Conservation (phyloP, 2,113 vertebrate genomes). For the Pholis gunnellus region DNA sequence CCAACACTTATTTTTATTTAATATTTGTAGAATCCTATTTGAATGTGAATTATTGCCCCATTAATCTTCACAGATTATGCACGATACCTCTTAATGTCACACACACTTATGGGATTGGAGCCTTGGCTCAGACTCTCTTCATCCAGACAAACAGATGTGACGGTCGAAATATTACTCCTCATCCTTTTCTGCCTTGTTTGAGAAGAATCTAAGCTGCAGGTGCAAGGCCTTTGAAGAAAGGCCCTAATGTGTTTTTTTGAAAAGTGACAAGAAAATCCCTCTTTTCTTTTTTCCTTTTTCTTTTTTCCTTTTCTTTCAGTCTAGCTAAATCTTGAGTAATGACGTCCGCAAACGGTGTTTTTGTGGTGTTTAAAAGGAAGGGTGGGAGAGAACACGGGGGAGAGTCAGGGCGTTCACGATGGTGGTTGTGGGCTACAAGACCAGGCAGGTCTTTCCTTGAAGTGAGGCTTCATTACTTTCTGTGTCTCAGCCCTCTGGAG, state of each 20-base stretch:
- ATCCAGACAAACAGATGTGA: constrained; percentile 14
- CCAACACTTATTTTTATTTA: not conserved
- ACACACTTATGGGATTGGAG: constrained; percentile 25
- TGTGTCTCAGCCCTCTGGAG: constrained; percentile 32
- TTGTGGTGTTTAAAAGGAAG: constrained; percentile 33
- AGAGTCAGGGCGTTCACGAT: constrained; percentile 28
- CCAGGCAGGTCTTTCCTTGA: constrained; percentile 43
- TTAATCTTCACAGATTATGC: constrained; percentile 16
- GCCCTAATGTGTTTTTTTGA: not conserved
- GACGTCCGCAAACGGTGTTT: constrained; percentile 6
- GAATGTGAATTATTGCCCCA: not conserved
- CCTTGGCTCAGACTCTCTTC: constrained; percentile 17
- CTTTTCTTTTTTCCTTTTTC: not conserved
- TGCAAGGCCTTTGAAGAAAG: constrained; percentile 28
- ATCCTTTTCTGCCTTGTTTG: constrained; percentile 21
- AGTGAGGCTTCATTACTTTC: constrained; percentile 24
- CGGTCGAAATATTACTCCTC: not conserved
- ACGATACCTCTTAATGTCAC: constrained; percentile 11
- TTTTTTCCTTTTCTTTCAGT: constrained; percentile 11
- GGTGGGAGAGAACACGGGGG: not conserved
- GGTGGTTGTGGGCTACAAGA: constrained; percentile 49
- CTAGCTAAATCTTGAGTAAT: constrained; percentile 8
- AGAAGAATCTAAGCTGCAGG: constrained; percentile 25
- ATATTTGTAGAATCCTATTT: not conserved
- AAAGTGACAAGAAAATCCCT: constrained; percentile 34